These are phyloP conservation scores for Melanotaenia pygmaea DNA, from an alignment of 2,797 vertebrate species.

Conservation along the genomic window DNA sequence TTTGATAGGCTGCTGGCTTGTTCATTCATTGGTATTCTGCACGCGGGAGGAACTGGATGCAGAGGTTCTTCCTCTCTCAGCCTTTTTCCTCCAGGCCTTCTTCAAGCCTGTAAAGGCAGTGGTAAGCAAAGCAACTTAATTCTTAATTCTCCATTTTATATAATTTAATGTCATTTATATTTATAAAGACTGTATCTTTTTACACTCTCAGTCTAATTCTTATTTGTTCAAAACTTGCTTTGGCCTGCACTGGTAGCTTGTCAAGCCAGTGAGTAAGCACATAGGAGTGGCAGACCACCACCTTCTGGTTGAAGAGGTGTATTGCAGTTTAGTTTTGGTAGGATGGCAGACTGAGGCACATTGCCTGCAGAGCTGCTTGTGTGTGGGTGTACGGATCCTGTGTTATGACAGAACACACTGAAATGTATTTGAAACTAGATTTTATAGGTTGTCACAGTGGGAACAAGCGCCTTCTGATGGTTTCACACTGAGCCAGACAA, in stretches of 20 bases:
- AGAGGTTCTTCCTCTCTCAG: constrained; percentile 60
- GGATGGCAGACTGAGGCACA: constrained; percentile 39
- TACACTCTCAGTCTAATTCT: constrained; percentile 41
- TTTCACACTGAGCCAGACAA: constrained; percentile 25
- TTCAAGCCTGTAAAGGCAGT: constrained; percentile 24
- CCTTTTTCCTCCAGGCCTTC: constrained; percentile 40
- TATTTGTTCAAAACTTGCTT: constrained; percentile 24
- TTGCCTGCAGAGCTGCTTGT: constrained; percentile 41
- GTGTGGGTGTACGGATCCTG: constrained; percentile 39
- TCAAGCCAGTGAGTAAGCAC: neutral
- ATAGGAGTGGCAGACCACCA: constrained; percentile 76
- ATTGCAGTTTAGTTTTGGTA: constrained; percentile 41
- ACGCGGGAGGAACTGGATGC: constrained; percentile 56
- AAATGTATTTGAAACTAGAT: constrained; percentile 33
- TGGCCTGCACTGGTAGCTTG: constrained; percentile 2
- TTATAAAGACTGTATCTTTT: constrained; percentile 25
- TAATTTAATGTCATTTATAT: constrained; percentile 1
- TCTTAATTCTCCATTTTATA: constrained; percentile 30
- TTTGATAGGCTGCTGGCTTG: constrained; percentile 68
- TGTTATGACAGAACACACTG: constrained; percentile 27
- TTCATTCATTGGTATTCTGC: constrained; percentile 80
- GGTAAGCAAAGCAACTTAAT: constrained; percentile 48
- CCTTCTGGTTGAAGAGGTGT: constrained; percentile 60
- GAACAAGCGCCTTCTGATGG: neutral
- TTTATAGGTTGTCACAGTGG: constrained; percentile 12